Evolutionary conservation across 2,888 invertebrate genomes (phyloP), one percentile per base, ranked within the genome.

Genomic region (Ctena decussata): DNA sequence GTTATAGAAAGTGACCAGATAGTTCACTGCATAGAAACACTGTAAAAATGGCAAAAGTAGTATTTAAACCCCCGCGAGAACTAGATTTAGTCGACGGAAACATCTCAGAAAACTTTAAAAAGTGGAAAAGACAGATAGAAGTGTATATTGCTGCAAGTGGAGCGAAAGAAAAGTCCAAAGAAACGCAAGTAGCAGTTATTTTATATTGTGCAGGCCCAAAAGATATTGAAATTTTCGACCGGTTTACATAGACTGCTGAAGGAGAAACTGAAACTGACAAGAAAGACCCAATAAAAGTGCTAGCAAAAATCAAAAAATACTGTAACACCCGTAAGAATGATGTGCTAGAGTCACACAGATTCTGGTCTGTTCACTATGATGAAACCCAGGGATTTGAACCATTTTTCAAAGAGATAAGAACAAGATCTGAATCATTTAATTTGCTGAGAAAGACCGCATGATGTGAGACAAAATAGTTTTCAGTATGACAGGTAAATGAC

Each of bases 401-500:
- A 32, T 86, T 89, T 53, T 27, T 86, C 5, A 89, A 83, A 46
- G 85, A 87, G 39, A 32, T 89, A 11, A 71, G 83, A 41, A 78
- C 46, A 27, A 72, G 75, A 30, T 82, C 78, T 30, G 75, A 75
- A 15, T 70, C 89, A 5, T 89, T 86, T 46, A 86, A 84, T 78
- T 89, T 76, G 27, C 37, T 70, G 80, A 80, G 37, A 86, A 86
- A 71, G 80, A 89, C 24, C 53, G 86, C 21, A 86, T 89, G 89
- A 80, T 89, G n/a, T 41, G 85, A 41, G 84, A 89, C 37, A 84
- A 89, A 82, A 86, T 89, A 32, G 89, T 89, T 2, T 86, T 89
- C 65, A 78, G 72, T 46, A 39, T 69, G 0, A 78, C 46, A 0
- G 89, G 84, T 2, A 86, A 89, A 73, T 27, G 84, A 21, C 84